Base-by-base conservation (phyloP, 1,140 invertebrate genomes). In the Oncopeltus fasciatus region DNA sequence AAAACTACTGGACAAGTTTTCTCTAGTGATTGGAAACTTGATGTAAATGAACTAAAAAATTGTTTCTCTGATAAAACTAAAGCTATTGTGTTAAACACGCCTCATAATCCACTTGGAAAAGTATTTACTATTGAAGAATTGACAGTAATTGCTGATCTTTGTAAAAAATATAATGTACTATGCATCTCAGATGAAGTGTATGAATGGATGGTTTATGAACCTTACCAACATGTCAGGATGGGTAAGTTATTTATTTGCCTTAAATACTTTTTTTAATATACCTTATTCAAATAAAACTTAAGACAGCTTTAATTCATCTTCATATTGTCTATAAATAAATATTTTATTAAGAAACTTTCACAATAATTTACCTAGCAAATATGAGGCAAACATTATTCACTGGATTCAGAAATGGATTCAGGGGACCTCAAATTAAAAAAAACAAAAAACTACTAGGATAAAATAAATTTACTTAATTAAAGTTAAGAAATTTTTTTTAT, bases 131-230 rank as follows among this genome's bases (percentile, higher is more conserved):
- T 73, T 1, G 71, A 81, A 12, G 88, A 92, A 71, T 70, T 91
- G 59, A 76, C 87, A 66, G 74, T 84, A 59, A 91, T 99, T 68
- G 93, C 74, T 77, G 71, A 84, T 68, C 75, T 99, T 44, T 96
- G 92, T 69, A 90, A 88, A 69, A 94, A 98, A 72, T 86, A 92
- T 80, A 86, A 99, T 74, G 85, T 88, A 5, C 74, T 98, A 5
- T 93, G 92, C 61, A 76, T 99, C 21, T 86, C 91, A 8, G 95
- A 99, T 76, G 96, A 99, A 75, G 96, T 99, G 1, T 99, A 99
- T 67, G 95, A 99, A 75, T 98, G 93, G 90, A 82, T 99, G 68
- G 86, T 93, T 20, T 98, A 90, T 71, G 81, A 88, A 70, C 86
- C 86, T 1, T 77, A 83, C 47, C 79, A 92, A 71, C 95, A 98